Conservation (phyloP, 1,140 invertebrate genomes). For the Hesperophylax magnus region DNA sequence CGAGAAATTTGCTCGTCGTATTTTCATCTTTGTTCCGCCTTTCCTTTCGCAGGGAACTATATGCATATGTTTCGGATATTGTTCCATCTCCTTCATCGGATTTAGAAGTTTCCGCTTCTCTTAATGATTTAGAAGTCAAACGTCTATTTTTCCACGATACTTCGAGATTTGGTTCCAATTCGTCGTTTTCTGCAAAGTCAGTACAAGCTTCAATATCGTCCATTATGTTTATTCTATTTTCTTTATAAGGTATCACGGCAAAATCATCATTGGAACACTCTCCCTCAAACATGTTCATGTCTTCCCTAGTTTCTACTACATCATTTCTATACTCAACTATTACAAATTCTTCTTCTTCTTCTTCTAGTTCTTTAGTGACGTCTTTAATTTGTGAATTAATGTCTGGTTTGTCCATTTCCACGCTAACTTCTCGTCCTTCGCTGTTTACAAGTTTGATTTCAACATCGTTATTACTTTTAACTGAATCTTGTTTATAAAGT, state of each 20-base stretch:
- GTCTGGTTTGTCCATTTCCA: not conserved
- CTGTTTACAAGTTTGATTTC: constrained; percentile 28
- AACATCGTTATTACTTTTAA: not conserved
- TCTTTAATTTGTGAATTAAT: not conserved
- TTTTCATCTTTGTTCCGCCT: constrained; percentile 24
- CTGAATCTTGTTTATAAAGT: no score
- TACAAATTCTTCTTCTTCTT: constrained; percentile 1
- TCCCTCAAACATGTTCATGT: constrained; percentile 37
- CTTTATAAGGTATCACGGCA: constrained; percentile 52
- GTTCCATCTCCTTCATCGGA: not conserved
- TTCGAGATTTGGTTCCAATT: constrained; percentile 49
- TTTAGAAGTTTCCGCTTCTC: not conserved
- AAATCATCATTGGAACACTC: constrained; percentile 52
- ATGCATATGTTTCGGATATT: not conserved
- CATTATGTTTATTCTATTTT: constrained; percentile 50
- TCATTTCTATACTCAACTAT: constrained; percentile 11
- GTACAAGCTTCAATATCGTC: constrained; percentile 54
- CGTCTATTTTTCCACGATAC: constrained; percentile 44
- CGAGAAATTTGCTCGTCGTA: constrained; percentile 35
- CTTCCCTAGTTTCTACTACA: not conserved
- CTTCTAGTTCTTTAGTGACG: not conserved
- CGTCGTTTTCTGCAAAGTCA: constrained; percentile 46
- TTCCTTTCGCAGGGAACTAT: not conserved
- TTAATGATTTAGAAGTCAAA: constrained; percentile 23
- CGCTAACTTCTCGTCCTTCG: constrained; percentile 5